Conservation (phyloP, 2,113 vertebrate species). For the Reinhardtius hippoglossoides region DNA sequence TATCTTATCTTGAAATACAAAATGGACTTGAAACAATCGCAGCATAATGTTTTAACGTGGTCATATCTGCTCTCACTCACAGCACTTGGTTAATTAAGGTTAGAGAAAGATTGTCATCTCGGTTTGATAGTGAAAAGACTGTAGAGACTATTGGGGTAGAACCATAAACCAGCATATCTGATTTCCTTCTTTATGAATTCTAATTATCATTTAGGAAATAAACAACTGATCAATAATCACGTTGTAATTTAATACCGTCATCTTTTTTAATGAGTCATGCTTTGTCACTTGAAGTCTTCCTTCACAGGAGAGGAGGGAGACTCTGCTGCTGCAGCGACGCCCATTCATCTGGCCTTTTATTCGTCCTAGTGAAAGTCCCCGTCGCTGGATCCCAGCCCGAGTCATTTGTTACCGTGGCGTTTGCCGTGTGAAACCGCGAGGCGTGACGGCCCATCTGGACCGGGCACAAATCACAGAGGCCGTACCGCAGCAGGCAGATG, state of each 20-base stretch:
- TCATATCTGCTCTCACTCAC: not conserved
- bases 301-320: conserved; percentile 15
- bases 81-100: too few relatives aligned
- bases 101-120: too few relatives aligned
- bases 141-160: too few relatives aligned
- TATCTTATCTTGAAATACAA: too few relatives aligned
- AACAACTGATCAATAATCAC: not conserved
- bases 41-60: not conserved
- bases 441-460: conserved; percentile 74
- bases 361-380: conserved; percentile 59
- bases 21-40: too few relatives aligned
- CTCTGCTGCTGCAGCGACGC: conserved; percentile 23
- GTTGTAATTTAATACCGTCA: too few relatives aligned
- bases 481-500: conserved; percentile 69
- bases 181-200: too few relatives aligned
- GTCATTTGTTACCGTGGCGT: conserved; percentile 68
- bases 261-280: conserved; percentile 17
- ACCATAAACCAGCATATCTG: too few relatives aligned
- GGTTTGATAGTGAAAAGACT: too few relatives aligned
- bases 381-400: conserved; percentile 63
- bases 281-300: conserved; percentile 49
- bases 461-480: conserved; percentile 69
- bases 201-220: not conserved
- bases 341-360: conserved; percentile 63
- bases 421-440: conserved; percentile 50